Evolutionary conservation across 2,113 vertebrate species (phyloP).

Genomic region (Electrona antarctica): DNA sequence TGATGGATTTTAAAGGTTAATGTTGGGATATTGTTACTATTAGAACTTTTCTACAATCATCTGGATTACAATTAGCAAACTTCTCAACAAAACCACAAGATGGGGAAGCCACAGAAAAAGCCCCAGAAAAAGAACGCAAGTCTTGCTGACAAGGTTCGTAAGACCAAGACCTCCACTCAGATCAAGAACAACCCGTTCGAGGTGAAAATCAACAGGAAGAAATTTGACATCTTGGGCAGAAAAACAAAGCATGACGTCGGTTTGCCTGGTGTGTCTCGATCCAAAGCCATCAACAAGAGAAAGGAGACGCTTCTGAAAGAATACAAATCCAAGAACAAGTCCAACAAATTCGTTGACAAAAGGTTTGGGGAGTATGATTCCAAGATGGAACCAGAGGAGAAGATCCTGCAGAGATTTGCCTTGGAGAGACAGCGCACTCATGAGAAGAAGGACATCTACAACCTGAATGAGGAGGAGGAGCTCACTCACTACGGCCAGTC

Average conservation of each 20-base stretch:
- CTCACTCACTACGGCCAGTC: constrained; percentile 96
- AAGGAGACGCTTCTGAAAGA: constrained; percentile 92
- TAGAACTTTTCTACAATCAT: background rate
- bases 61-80: constrained; percentile 3
- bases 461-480: constrained; percentile 96
- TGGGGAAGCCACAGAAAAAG: constrained; percentile 70
- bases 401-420: constrained; percentile 90
- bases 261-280: constrained; percentile 90
- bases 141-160: constrained; percentile 76
- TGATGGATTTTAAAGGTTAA: background rate
- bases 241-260: constrained; percentile 93
- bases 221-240: constrained; percentile 90
- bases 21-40: rapidly evolving
- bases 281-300: constrained; percentile 91
- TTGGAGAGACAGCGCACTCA: constrained; percentile 91
- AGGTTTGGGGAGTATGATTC: constrained; percentile 91
- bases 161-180: constrained; percentile 68
- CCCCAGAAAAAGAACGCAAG: constrained; percentile 62
- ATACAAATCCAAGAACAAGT: constrained; percentile 87
- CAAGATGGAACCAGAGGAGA: constrained; percentile 90
- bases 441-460: constrained; percentile 88
- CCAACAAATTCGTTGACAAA: constrained; percentile 86
- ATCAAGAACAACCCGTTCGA: constrained; percentile 93
- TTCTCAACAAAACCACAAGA: constrained; percentile 33
- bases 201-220: constrained; percentile 95